Base-by-base conservation (phyloP, 2,797 vertebrate genomes). In the Galago senegalensis region DNA sequence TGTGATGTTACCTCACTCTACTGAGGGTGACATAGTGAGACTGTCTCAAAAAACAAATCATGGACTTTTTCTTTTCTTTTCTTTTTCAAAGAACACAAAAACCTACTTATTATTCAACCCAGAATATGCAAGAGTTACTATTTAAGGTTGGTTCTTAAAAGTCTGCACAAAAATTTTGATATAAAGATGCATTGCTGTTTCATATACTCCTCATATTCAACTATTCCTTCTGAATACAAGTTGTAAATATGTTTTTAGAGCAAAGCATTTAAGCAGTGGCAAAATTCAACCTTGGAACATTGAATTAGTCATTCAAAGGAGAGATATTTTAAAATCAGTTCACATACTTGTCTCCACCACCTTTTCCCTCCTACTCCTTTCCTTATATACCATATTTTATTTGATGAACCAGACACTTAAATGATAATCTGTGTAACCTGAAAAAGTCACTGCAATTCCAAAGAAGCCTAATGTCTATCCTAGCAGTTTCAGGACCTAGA, bases 231-330 rank as follows among this genome's bases (percentile, higher is more conserved):
- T 73, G 86, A 93, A 43, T 90, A 73, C 56, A 92, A 7, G 58
- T 60, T 95, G 56, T 97, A 97, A 96, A 93, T 90, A 97, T 60
- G 82, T 93, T 96, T 97, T 96, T 95, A 95, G 75, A 93, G 73
- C 46, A 92, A 93, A 96, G 86, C 85, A 95, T 96, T 95, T 90
- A 91, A 85, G 77, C 95, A 94, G 83, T 83, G 29, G 70, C n/a
- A 97, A 94, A 96, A 97, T 97, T 95, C 93, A 96, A 86, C 75
- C 37, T 77, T 79, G 53, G 70, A 96, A 86, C 23, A 92, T 23
- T 11, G 8, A 34, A 92, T 96, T 97, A 97, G 88, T 97, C 85
- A 96, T 95, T 96, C 91, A 93, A 87, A 93, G 61, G 61, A 96
- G 37, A 93, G 80, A 49, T 65, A 87, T 79, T 97, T 97, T 87